Evolutionary conservation across 2,113 vertebrate genomes (phyloP).

Genomic region (Vulpes vulpes): DNA sequence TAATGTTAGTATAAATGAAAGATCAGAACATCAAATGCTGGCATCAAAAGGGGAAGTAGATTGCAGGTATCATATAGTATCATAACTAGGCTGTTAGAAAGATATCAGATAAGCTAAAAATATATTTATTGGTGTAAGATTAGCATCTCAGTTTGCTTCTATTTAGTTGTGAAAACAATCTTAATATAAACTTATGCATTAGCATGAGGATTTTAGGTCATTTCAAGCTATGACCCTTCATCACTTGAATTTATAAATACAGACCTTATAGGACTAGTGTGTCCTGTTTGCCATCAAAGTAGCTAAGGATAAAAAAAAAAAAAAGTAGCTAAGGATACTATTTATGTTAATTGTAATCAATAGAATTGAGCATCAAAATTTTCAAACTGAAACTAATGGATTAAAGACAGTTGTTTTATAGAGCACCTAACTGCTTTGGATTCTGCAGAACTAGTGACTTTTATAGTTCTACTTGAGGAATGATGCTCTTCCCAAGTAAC

Average conservation of each 20-base stretch:
- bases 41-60: not conserved
- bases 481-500: slow-evolving; percentile 32
- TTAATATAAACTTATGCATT: not conserved
- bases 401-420: not conserved
- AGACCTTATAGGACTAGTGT: not conserved
- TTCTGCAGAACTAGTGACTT: not conserved
- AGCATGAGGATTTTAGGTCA: not conserved
- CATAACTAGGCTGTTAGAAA: not conserved
- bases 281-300: not conserved
- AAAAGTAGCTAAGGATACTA: not conserved
- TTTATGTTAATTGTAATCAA: slow-evolving; percentile 19
- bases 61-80: slow-evolving; percentile 1
- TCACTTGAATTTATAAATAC: slow-evolving; percentile 31
- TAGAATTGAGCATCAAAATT: not conserved
- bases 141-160: not conserved
- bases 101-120: not conserved
- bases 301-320: not conserved
- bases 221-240: not conserved
- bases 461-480: not conserved
- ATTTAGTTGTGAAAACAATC: slow-evolving; percentile 33
- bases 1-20: slow-evolving; percentile 5
- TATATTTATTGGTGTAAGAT: not conserved
- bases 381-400: not conserved
- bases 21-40: not conserved
- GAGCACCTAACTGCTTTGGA: not conserved